phyloP scores from a whole-genome alignment of 2,113 vertebrate species.

The Lampris megalopsis region DNA sequence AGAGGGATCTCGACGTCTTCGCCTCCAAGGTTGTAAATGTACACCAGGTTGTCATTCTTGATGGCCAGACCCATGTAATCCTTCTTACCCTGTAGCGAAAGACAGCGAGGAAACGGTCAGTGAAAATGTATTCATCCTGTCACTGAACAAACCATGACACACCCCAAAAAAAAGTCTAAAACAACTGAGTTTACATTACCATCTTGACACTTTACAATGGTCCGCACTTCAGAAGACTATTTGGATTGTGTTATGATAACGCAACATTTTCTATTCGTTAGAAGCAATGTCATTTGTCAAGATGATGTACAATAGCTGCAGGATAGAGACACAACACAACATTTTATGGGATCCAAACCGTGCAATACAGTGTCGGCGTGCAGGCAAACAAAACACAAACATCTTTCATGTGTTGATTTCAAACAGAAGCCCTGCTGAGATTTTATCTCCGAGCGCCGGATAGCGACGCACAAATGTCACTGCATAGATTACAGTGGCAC shows the following conservation, averaged over 20 bases:
- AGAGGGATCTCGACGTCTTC: slow-evolving; percentile 94
- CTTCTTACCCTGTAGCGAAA: slow-evolving; percentile 84
- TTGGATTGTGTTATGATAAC: too few species aligned
- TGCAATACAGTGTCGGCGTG: background rate
- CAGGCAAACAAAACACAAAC: background rate
- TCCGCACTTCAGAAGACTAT: background rate
- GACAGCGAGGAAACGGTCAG: slow-evolving; percentile 1
- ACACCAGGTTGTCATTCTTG: slow-evolving; percentile 96
- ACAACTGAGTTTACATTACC: slow-evolving; percentile 5
- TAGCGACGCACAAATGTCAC: background rate
- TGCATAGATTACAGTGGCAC: slow-evolving; percentile 38
- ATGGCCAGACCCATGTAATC: slow-evolving; percentile 96
- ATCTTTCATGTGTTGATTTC: background rate
- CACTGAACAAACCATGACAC: background rate
- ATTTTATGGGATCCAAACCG: too few species aligned
- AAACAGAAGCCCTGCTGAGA: background rate
- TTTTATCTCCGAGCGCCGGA: slow-evolving; percentile 9
- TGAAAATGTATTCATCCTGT: background rate
- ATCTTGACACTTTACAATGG: background rate
- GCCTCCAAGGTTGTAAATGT: slow-evolving; percentile 91
- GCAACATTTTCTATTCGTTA: too few species aligned
- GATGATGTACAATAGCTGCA: too few species aligned
- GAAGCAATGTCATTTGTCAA: too few species aligned
- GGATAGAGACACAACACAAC: too few species aligned
- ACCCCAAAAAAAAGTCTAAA: too few species aligned